Conservation (phyloP, 2,888 invertebrate species). For the Encarsia formosa region DNA sequence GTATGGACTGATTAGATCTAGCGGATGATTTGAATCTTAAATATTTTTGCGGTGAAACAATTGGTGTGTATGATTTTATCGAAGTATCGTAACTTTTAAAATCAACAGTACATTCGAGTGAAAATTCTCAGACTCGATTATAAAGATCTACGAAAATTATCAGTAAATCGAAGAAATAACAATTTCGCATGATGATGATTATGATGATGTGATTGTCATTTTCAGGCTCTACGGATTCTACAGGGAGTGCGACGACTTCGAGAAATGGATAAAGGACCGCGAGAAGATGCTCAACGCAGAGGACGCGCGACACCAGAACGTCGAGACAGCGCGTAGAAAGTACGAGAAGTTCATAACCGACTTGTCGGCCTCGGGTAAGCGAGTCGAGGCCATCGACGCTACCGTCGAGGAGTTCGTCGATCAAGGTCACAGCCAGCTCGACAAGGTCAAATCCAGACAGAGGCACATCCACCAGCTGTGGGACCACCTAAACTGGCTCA, state of each 20-base stretch:
- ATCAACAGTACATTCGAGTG: too few species aligned
- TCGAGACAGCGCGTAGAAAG: conserved; percentile 89
- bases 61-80: too few species aligned
- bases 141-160: too few species aligned
- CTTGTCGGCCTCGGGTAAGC: conserved; percentile 86
- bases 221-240: conserved; percentile 90
- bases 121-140: too few species aligned
- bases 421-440: conserved; percentile 81
- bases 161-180: too few species aligned
- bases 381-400: conserved; percentile 83
- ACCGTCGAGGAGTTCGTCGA: conserved; percentile 81
- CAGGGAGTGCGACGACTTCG: conserved; percentile 95
- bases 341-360: conserved; percentile 97
- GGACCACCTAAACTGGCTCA: conserved; percentile 80
- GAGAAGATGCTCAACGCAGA: conserved; percentile 80
- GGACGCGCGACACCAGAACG: conserved; percentile 81
- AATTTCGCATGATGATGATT: too few species aligned
- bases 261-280: conserved; percentile 95
- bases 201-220: too few species aligned
- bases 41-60: too few species aligned
- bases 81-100: too few species aligned
- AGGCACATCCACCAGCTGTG: conserved; percentile 85
- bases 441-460: conserved; percentile 71
- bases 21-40: too few species aligned
- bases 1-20: too few species aligned